phyloP scores from a whole-genome alignment of 1,140 invertebrate species.

The Achroia grisella region DNA sequence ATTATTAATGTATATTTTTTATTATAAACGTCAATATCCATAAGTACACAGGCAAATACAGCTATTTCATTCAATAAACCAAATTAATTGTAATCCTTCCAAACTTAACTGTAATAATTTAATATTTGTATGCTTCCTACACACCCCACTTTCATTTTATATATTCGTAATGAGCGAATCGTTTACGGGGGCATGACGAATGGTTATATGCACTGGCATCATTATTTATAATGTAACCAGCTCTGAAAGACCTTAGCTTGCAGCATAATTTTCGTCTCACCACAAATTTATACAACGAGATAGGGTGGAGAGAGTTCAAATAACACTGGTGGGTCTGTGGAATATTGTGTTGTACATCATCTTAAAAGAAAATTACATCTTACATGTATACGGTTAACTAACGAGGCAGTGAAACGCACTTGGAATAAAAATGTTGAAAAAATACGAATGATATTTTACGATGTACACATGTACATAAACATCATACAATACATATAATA shows the following conservation, averaged over 20 bases:
- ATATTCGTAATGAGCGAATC: constrained; percentile 41
- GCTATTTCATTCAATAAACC: no score
- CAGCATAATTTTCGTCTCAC: constrained; percentile 1
- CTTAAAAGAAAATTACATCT: constrained; percentile 43
- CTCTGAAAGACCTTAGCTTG: constrained; percentile 16
- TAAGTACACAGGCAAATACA: no score
- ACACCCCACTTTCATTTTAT: no score
- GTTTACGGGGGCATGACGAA: constrained; percentile 49
- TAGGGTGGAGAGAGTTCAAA: constrained; percentile 14
- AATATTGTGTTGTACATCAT: constrained; percentile 46
- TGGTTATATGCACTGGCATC: constrained; percentile 26
- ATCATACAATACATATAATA: no score
- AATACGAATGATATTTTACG: not conserved
- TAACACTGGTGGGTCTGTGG: constrained; percentile 26
- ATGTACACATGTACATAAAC: no score
- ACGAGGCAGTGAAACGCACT: constrained; percentile 16
- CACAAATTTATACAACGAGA: not conserved
- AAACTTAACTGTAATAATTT: no score
- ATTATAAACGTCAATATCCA: no score
- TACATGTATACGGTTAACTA: constrained; percentile 26
- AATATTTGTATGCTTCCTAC: no score
- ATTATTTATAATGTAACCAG: constrained; percentile 52
- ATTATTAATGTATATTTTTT: no score
- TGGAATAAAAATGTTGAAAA: constrained; percentile 3
- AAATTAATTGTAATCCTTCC: no score